Evolutionary conservation across 2,113 vertebrate genomes (phyloP).

Genomic region (Puntigrus tetrazona): DNA sequence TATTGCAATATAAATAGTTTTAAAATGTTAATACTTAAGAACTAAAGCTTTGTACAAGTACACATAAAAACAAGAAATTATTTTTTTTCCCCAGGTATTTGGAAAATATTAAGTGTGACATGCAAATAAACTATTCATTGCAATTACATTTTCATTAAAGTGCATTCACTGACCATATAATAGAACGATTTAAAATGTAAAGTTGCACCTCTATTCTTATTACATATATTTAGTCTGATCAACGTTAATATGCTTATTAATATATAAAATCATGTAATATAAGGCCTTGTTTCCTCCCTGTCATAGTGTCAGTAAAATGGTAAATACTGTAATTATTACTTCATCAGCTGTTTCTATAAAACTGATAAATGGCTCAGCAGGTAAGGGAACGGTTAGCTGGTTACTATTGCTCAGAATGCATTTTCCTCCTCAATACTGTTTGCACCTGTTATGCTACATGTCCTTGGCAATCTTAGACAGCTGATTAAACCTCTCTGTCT

Average conservation of each 20-base stretch:
- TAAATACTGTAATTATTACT: conserved; percentile 26
- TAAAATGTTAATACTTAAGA: conserved; percentile 17
- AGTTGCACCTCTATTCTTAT: background rate
- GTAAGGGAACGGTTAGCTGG: conserved; percentile 10
- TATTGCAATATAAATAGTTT: conserved; percentile 9
- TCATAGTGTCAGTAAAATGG: background rate
- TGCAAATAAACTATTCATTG: background rate
- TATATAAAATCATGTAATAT: conserved; percentile 12
- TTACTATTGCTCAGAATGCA: conserved; percentile 41
- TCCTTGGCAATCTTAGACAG: background rate
- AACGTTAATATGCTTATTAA: background rate
- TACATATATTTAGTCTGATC: background rate
- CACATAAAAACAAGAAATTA: background rate
- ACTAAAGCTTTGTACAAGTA: background rate
- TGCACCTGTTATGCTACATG: background rate
- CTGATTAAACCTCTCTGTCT: conserved; percentile 25
- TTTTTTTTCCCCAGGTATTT: background rate
- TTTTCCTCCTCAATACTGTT: background rate
- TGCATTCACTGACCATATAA: conserved; percentile 11
- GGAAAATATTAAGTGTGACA: background rate
- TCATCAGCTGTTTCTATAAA: conserved; percentile 4
- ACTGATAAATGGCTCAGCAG: conserved; percentile 26
- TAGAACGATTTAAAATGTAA: background rate
- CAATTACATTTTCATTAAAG: conserved; percentile 31
- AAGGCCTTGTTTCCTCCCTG: conserved; percentile 22